phyloP scores from a whole-genome alignment of 2,113 vertebrate genomes.

The Atrichornis clamosus region DNA sequence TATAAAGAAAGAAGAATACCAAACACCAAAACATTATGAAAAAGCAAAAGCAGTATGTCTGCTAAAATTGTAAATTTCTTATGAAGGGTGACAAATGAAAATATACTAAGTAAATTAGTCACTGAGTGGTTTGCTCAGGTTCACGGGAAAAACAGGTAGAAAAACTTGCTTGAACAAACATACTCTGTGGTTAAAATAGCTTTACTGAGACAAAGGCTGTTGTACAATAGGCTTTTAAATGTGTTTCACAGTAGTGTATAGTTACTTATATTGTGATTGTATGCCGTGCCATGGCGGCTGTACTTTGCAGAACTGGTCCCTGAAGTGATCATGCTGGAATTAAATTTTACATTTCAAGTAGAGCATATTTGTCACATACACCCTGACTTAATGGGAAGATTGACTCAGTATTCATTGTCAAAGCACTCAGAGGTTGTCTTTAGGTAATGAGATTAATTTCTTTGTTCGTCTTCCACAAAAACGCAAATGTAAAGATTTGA shows the following conservation, averaged over 20 bases:
- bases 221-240: neutral
- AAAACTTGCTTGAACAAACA: neutral
- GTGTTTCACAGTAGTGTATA: neutral
- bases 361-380: neutral
- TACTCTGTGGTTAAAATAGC: neutral
- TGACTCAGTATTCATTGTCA: neutral
- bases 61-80: neutral
- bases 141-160: neutral
- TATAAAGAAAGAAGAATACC: neutral
- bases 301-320: neutral
- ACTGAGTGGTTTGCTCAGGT: neutral
- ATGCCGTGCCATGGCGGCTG: neutral
- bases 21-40: neutral
- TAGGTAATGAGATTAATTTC: neutral
- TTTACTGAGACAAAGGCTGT: neutral
- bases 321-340: neutral
- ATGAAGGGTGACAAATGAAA: neutral
- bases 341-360: neutral
- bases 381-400: neutral
- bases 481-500: neutral
- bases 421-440: neutral
- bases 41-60: neutral
- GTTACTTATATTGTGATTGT: neutral
- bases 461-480: constrained; percentile 18
- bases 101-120: neutral